phyloP scores from a whole-genome alignment of 2,797 vertebrate genomes.

The Xenentodon cancila region DNA sequence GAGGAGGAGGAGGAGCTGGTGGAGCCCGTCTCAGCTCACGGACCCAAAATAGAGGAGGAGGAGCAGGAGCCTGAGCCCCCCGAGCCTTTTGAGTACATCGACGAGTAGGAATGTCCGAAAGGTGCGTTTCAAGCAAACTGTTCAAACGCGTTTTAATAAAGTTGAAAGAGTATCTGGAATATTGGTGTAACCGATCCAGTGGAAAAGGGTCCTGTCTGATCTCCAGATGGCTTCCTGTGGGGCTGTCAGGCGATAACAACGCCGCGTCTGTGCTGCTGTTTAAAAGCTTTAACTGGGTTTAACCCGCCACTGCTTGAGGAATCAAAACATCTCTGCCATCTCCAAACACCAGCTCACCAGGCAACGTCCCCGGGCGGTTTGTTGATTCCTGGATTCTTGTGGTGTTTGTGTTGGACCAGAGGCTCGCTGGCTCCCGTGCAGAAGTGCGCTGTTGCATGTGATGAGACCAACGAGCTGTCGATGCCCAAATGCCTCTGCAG shows the following conservation, averaged over 20 bases:
- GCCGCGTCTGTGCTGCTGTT: conserved; percentile 28
- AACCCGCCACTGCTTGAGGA: conserved; percentile 50
- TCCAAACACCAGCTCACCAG: conserved; percentile 16
- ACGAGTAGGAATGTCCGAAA: conserved; percentile 82
- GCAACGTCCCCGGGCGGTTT: conserved; percentile 15
- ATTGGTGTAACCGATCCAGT: neutral
- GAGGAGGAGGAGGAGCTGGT: conserved; percentile 97
- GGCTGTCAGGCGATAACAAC: conserved; percentile 21
- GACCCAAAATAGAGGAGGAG: conserved; percentile 97
- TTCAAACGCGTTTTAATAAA: neutral
- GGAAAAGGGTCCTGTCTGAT: neutral
- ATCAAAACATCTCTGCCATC: conserved; percentile 60
- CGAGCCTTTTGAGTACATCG: conserved; percentile 97
- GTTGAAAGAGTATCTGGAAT: neutral
- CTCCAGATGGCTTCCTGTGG: neutral
- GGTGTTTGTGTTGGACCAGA: conserved; percentile 60
- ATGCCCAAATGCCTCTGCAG: conserved; percentile 55
- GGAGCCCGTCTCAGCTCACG: conserved; percentile 95
- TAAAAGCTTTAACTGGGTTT: conserved; percentile 30
- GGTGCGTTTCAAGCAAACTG: conserved; percentile 25
- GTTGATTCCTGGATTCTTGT: conserved; percentile 44
- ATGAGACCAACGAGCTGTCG: conserved; percentile 56
- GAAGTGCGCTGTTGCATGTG: conserved; percentile 17
- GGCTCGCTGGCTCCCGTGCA: conserved; percentile 33
- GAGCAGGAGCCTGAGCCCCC: conserved; percentile 98